phyloP scores from a whole-genome alignment of 2,797 vertebrate species.

The Phrynocephalus forsythii region DNA sequence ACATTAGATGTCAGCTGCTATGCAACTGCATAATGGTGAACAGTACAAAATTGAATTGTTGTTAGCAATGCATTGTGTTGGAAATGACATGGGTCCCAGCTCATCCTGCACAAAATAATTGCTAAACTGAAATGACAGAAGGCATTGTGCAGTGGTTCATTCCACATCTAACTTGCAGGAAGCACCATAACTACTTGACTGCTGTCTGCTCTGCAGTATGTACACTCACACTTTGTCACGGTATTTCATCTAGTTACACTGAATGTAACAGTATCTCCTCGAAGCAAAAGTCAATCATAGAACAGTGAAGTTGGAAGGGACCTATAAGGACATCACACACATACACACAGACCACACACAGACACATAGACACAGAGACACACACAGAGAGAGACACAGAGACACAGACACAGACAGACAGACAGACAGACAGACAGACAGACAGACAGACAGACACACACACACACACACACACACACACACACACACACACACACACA shows the following conservation, averaged over 20 bases:
- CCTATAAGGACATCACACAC: too few species aligned
- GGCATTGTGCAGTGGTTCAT: background rate
- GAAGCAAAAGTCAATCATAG: too few species aligned
- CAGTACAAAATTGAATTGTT: background rate
- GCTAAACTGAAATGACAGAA: background rate
- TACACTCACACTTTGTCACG: background rate
- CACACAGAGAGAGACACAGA: too few species aligned
- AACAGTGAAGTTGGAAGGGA: too few species aligned
- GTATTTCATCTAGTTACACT: background rate
- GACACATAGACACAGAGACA: too few species aligned
- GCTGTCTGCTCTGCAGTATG: background rate
- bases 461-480: too few species aligned
- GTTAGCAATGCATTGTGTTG: background rate
- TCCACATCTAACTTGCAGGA: background rate
- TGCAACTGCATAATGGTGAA: background rate
- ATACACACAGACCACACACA: too few species aligned
- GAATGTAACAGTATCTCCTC: conserved; percentile 4
- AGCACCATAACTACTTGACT: background rate
- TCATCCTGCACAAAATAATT: background rate
- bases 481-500: too few species aligned
- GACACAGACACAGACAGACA: too few species aligned
- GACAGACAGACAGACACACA: too few species aligned
- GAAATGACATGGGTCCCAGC: background rate
- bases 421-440: too few species aligned
- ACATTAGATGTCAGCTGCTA: background rate